Base-by-base conservation (phyloP, 2,888 invertebrate species). In the Eueremaeus valkanovi region DNA sequence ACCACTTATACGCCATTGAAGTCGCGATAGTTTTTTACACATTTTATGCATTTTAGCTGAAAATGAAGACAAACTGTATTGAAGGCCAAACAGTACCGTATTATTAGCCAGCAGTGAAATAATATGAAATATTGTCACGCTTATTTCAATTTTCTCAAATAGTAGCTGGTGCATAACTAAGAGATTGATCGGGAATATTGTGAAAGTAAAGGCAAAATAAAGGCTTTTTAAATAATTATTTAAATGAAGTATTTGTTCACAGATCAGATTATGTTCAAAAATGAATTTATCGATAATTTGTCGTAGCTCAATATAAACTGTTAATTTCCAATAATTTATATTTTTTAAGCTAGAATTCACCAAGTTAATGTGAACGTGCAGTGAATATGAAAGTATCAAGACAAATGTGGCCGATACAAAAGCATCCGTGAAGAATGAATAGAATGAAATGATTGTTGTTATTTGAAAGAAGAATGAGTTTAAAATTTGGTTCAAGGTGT, bases 1-100 rank as follows among this genome's bases (percentile, higher is more conserved):
- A 27, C 58, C 58, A 58, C 27, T 58, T 24, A 58, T 21, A 21
- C 13, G 24, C 58, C 58, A 58, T 29, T 58, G 58, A 58, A 58
- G 58, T 27, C 58, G 9, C 6, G 29, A 58, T 9, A 58, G 31
- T 3, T 29, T 29, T 31, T 2, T 3, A 58, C 6, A 27, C 27
- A 31, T 27, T 58, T 31, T 11, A 18, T 58, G 58, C 29, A 58
- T 11, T 58, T 29, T 16, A 3, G 18, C 16, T 1, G 29, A 58
- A 58, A 58, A 31, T 11, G 58, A 27, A 16, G 58, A 18, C 1
- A 29, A 58, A 27, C 16, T 29, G 2, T 27, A 18, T 21, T 58
- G 58, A 58, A 58, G 27, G 3, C 58, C 27, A 29, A 58, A 29
- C 21, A 58, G 27, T 5, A 58, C 3, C 2, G 27, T 1, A 2